Evolutionary conservation across 2,888 invertebrate genomes (phyloP), one percentile per base, ranked within the genome.

Genomic region (Diloba caeruleocephala): DNA sequence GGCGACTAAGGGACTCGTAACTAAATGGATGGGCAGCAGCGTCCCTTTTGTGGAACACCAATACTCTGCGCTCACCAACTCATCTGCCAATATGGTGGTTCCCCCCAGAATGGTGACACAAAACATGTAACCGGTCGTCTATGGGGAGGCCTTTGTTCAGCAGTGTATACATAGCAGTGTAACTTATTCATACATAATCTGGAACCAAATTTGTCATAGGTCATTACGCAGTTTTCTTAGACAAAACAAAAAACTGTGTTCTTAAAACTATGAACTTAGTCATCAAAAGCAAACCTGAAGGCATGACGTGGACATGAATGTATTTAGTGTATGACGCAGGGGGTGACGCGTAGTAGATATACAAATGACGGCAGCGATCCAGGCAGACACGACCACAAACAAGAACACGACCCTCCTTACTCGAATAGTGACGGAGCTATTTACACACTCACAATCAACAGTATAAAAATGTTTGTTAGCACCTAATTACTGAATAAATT

Each of bases 291-390:
- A 44, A 59, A 34, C 59, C 58, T 64, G 56, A 63, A 59, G 23
- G 6, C 25, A 39, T 74, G 76, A 80, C 79, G 72, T 63, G 33
- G 52, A 12, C 1, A n/a, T 25, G 17, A 45, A 34, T 65, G 71
- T 74, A 69, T 69, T 69, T 70, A 64, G 23, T 28, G 53, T 19
- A 57, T 85, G 84, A 85, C 84, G 83, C 74, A 79, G 62, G 53
- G 84, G 81, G 84, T 80, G 82, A 79, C 69, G 59, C 50, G 52
- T 44, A 39, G 45, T n/a, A n/a, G n/a, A n/a, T n/a, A n/a, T n/a
- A n/a, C n/a, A n/a, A n/a, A n/a, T n/a, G n/a, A n/a, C 59, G 43
- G 28, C 28, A 39, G 55, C 32, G 37, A 12, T 32, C 23, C 23
- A 37, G 25, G 51, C 43, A 56, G 56, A 55, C 32, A 17, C 8